These are phyloP conservation scores for Nemurella pictetii DNA, from an alignment of 2,888 invertebrate genomes.

Conservation along the genomic window DNA sequence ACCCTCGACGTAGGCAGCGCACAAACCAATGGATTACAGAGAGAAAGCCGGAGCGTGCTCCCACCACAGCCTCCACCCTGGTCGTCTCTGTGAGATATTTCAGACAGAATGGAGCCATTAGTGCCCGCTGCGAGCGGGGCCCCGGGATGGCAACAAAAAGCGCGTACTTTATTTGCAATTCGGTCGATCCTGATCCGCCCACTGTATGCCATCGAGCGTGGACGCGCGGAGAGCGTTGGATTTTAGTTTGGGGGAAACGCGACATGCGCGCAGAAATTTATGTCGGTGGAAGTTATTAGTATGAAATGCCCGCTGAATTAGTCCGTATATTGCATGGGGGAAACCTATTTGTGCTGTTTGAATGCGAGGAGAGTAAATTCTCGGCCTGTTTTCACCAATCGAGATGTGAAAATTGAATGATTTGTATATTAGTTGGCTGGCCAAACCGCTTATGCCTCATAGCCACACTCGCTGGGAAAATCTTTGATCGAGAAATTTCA, in stretches of 20 bases:
- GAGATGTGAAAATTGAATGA: neutral
- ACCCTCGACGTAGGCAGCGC: neutral
- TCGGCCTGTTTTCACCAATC: neutral
- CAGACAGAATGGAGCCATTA: conserved; percentile 28
- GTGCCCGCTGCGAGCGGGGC: neutral
- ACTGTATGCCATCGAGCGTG: too few species aligned
- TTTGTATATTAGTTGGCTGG: too few species aligned
- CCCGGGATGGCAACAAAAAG: neutral
- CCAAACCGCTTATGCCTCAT: too few species aligned
- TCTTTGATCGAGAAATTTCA: too few species aligned
- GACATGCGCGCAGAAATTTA: neutral
- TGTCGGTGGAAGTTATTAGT: neutral
- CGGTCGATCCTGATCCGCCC: neutral
- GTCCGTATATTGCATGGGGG: neutral
- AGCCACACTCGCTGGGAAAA: too few species aligned
- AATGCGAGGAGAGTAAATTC: neutral
- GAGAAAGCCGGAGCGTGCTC: neutral
- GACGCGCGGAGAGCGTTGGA: too few species aligned
- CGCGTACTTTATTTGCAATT: neutral
- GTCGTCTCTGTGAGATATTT: conserved; percentile 21
- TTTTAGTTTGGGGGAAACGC: neutral
- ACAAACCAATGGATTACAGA: neutral
- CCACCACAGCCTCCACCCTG: too few species aligned
- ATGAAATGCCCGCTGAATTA: neutral
- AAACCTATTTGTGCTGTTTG: neutral